Percentiles rank a stretch among this genome's conserved stretches.
Conservation (phyloP, 2,113 vertebrate genomes). For the Oreochromis tanganicae region DNA sequence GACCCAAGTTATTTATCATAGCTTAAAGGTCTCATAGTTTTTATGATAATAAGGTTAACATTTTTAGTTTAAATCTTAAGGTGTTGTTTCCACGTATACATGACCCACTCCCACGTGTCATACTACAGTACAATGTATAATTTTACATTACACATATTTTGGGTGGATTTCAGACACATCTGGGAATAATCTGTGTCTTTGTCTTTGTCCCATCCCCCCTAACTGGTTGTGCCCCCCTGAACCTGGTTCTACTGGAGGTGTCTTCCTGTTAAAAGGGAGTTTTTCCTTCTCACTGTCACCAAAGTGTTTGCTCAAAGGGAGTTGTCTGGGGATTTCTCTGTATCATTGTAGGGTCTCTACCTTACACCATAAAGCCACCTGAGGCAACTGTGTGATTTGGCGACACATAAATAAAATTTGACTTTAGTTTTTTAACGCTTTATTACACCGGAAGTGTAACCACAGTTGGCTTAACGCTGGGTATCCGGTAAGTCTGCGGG, state of each 20-base stretch:
- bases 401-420: neutral
- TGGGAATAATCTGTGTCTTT: too few relatives aligned
- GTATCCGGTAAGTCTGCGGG: slow-evolving; percentile 19
- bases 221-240: too few relatives aligned
- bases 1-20: neutral
- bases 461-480: fast-evolving
- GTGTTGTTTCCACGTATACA: neutral
- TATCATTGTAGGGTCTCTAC: neutral
- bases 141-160: neutral
- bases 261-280: too few relatives aligned
- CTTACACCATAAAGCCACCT: neutral
- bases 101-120: neutral
- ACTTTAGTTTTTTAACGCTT: neutral
- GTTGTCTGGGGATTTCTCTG: neutral
- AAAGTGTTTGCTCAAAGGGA: neutral
- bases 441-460: neutral
- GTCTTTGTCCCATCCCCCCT: too few relatives aligned
- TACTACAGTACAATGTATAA: fast-evolving
- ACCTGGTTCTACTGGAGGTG: too few relatives aligned
- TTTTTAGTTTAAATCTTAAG: neutral
- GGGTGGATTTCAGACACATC: neutral
- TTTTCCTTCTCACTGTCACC: neutral
- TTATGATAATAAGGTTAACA: neutral
- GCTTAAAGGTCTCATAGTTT: neutral
- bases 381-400: neutral